A percentile compares a stretch with the other conserved stretches of the same genome.
These are phyloP conservation scores for Deladenus siricidicola DNA, from an alignment of 2,888 invertebrate species.

Conservation along the genomic window DNA sequence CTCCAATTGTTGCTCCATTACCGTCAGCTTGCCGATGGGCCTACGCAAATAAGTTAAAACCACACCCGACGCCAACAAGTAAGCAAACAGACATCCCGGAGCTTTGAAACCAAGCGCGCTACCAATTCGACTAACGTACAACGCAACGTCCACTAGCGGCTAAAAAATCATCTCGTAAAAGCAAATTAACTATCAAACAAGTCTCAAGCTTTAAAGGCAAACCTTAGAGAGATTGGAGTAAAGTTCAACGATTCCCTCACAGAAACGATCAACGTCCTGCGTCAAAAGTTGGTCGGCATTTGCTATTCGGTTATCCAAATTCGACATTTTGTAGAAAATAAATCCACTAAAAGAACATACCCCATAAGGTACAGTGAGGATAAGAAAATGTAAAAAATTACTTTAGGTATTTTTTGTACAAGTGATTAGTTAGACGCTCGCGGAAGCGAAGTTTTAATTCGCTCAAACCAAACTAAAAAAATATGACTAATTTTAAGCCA, in stretches of 20 bases:
- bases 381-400: conserved; percentile 58
- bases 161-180: conserved; percentile 37
- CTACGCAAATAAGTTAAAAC: conserved; percentile 64
- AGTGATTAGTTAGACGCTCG: conserved; percentile 74
- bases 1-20: conserved; percentile 89
- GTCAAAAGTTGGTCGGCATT: conserved; percentile 92
- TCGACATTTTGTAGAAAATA: conserved; percentile 87
- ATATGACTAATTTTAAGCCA: background rate
- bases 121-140: conserved; percentile 83
- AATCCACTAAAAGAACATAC: conserved; percentile 37
- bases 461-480: conserved; percentile 72
- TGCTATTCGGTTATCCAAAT: conserved; percentile 80
- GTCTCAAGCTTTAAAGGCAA: no score
- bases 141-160: conserved; percentile 83
- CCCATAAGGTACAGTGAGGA: background rate
- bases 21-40: conserved; percentile 69
- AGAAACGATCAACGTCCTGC: conserved; percentile 93
- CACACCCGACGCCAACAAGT: conserved; percentile 76
- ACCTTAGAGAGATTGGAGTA: conserved; percentile 89
- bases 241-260: conserved; percentile 84
- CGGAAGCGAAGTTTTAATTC: conserved; percentile 83
- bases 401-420: conserved; percentile 86
- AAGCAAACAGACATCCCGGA: conserved; percentile 77
- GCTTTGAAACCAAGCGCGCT: conserved; percentile 76
- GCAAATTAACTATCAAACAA: conserved; percentile 8